Evolutionary conservation across 2,888 invertebrate genomes (phyloP).

Genomic region (Boloria euphrosyne): DNA sequence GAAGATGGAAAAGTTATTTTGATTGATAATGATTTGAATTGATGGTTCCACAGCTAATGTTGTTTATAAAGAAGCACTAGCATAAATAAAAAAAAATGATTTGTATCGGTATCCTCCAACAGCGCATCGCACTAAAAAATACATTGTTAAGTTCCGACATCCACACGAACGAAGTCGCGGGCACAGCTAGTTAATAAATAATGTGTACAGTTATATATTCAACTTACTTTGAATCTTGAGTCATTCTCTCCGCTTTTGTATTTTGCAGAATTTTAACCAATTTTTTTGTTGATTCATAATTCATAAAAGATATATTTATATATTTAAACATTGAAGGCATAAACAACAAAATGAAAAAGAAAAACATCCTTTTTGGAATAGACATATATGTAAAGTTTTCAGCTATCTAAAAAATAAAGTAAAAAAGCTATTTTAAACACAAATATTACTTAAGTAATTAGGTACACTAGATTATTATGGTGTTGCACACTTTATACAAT

Average conservation of each 20-base stretch:
- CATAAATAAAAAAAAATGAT: too few species aligned
- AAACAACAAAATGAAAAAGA: conserved; percentile 62
- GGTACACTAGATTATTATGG: too few species aligned
- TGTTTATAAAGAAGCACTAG: too few species aligned
- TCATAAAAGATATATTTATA: conserved; percentile 65
- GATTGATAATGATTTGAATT: too few species aligned
- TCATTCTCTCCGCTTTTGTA: conserved; percentile 64
- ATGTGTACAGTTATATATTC: neutral
- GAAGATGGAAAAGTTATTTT: too few species aligned
- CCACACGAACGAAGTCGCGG: too few species aligned
- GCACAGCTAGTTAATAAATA: too few species aligned
- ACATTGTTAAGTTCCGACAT: too few species aligned
- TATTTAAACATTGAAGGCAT: conserved; percentile 59
- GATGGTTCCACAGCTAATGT: too few species aligned
- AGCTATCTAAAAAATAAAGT: conserved; percentile 62
- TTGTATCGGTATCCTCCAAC: too few species aligned
- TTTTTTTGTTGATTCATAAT: conserved; percentile 58
- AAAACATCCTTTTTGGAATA: conserved; percentile 54
- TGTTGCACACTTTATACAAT: too few species aligned
- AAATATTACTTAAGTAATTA: neutral
- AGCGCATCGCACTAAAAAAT: too few species aligned
- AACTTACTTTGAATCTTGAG: conserved; percentile 60
- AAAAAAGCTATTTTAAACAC: conserved; percentile 59
- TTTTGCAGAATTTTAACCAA: conserved; percentile 64
- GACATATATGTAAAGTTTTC: conserved; percentile 69